A percentile compares a stretch with the other conserved stretches of the same genome.
Conservation (phyloP, 2,888 invertebrate species). For the Orthosia gracilis region DNA sequence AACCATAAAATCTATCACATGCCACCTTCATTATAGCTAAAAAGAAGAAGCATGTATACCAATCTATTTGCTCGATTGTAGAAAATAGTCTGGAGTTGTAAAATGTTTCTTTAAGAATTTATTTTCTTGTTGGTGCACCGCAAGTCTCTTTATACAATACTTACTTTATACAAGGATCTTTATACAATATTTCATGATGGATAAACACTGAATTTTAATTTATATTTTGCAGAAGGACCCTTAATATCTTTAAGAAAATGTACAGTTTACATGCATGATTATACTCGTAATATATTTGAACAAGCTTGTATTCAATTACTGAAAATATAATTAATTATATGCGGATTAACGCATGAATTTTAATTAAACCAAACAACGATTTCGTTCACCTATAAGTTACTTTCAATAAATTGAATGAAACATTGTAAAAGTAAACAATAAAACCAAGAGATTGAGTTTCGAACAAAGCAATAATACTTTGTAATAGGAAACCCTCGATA, state of each 20-base stretch:
- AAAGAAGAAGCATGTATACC: background rate
- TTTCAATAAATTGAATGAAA: background rate
- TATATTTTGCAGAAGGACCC: background rate
- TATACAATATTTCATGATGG: background rate
- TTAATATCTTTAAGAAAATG: background rate
- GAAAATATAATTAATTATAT: background rate
- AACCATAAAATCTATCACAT: too few relatives aligned
- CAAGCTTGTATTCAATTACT: background rate
- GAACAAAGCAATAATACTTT: constrained; percentile 18
- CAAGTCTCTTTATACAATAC: constrained; percentile 11
- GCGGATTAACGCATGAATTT: background rate
- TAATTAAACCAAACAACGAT: background rate
- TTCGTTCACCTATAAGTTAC: background rate
- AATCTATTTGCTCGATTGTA: background rate
- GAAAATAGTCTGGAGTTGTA: background rate
- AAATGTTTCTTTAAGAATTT: constrained; percentile 1
- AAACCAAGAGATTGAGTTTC: background rate
- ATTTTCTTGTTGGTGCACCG: constrained; percentile 8
- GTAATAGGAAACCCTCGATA: constrained; percentile 30
- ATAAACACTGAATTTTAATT: constrained; percentile 1
- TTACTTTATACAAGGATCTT: too few relatives aligned
- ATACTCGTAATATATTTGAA: too few relatives aligned
- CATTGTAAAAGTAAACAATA: background rate
- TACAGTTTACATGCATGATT: background rate
- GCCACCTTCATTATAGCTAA: background rate